Evolutionary conservation across 2,888 invertebrate species (phyloP).

Genomic region (Artemia sp.): DNA sequence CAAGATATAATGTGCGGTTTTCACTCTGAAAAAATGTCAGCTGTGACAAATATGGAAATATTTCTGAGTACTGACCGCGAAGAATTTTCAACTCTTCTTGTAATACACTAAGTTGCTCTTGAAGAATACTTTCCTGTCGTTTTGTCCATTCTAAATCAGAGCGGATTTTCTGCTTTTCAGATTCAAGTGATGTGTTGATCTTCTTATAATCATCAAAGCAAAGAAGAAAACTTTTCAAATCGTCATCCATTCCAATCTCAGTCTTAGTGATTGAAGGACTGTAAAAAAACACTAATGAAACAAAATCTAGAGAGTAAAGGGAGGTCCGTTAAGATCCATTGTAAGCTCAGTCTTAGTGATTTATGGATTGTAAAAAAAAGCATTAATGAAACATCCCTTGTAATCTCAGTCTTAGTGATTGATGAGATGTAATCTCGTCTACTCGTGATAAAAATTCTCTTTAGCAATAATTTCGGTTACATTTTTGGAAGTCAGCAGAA

Average conservation of each 20-base stretch:
- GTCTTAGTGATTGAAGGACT: no score
- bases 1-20: not conserved
- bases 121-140: slow-evolving; percentile 4
- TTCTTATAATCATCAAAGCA: slow-evolving; percentile 6
- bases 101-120: not conserved
- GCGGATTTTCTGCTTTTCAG: not conserved
- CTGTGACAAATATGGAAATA: not conserved
- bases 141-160: slow-evolving; percentile 8
- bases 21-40: not conserved
- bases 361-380: no score
- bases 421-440: no score
- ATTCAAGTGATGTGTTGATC: not conserved
- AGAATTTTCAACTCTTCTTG: not conserved
- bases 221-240: slow-evolving; percentile 11
- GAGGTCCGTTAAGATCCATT: no score
- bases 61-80: not conserved
- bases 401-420: no score
- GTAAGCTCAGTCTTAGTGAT: no score
- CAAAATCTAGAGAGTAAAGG: no score
- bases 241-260: not conserved
- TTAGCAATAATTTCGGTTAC: no score
- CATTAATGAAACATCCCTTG: no score
- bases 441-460: no score
- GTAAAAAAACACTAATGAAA: no score
- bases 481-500: no score